Evolutionary conservation across 2,888 invertebrate genomes (phyloP).

Genomic region (Meganola albula): DNA sequence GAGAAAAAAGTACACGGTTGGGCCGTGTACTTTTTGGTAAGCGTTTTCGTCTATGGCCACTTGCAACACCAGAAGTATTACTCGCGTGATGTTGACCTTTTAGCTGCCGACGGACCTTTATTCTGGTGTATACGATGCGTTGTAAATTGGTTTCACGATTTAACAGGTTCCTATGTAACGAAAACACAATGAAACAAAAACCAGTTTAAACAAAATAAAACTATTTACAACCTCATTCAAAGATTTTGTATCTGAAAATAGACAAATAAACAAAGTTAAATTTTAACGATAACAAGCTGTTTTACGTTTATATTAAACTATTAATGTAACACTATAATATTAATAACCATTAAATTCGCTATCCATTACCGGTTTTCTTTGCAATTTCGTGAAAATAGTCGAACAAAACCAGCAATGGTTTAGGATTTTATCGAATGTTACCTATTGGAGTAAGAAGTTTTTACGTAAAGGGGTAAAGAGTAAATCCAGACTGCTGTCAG

Average conservation of each 20-base stretch:
- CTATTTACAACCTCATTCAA: constrained; percentile 30
- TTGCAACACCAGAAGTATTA: too few relatives aligned
- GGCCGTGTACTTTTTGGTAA: too few relatives aligned
- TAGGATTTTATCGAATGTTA: background rate
- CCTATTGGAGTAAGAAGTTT: constrained; percentile 14
- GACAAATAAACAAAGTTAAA: constrained; percentile 45
- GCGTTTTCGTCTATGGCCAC: too few relatives aligned
- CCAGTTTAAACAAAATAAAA: background rate
- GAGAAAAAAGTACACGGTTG: too few relatives aligned
- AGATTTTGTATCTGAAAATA: constrained; percentile 44
- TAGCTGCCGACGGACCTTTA: too few relatives aligned
- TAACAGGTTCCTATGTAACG: too few relatives aligned
- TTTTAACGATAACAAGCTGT: constrained; percentile 39
- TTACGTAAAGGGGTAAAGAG: constrained; percentile 26
- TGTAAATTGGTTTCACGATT: too few relatives aligned
- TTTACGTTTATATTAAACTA: constrained; percentile 19
- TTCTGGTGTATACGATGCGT: too few relatives aligned
- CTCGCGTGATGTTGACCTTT: too few relatives aligned
- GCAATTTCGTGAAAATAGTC: too few relatives aligned
- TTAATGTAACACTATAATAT: constrained; percentile 2
- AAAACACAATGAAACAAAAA: background rate
- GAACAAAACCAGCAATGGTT: background rate
- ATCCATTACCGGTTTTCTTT: too few relatives aligned
- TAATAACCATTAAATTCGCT: constrained; percentile 6
- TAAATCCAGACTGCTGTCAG: constrained; percentile 48